phyloP scores from a whole-genome alignment of 2,113 vertebrate genomes.

The Nerophis ophidion region DNA sequence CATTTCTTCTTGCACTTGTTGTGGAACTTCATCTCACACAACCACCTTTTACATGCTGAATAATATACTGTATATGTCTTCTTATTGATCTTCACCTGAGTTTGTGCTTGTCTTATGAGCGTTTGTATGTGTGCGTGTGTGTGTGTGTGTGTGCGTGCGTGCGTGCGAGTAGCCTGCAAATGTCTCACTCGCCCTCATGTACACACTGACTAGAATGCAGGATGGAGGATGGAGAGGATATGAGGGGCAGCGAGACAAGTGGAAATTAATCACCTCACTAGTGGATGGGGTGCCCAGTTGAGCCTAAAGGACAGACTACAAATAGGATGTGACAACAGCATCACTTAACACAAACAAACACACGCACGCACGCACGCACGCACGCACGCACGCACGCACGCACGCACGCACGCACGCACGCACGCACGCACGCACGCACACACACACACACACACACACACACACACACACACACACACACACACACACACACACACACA shows the following conservation, averaged over 20 bases:
- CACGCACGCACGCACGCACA: not conserved
- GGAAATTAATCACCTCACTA: conserved; percentile 66
- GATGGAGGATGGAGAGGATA: conserved; percentile 50
- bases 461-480: too few species aligned
- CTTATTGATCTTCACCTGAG: conserved; percentile 43
- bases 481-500: too few species aligned
- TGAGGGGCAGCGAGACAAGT: conserved; percentile 32
- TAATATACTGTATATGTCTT: conserved; percentile 47
- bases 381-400: too few species aligned
- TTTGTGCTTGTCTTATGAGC: not conserved
- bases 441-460: conserved; percentile 2
- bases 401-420: too few species aligned
- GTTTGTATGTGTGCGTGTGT: conserved; percentile 10
- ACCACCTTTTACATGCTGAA: conserved; percentile 32
- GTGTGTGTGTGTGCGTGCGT: not conserved
- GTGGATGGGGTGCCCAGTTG: conserved; percentile 67
- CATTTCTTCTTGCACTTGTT: conserved; percentile 14
- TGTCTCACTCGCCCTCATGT: conserved; percentile 36
- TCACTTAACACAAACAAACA: conserved; percentile 39
- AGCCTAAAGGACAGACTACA: conserved; percentile 58
- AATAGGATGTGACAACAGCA: conserved; percentile 64
- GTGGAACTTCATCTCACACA: conserved; percentile 30
- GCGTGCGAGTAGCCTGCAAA: conserved; percentile 30
- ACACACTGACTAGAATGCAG: conserved; percentile 34
- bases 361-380: too few species aligned